phyloP scores from a whole-genome alignment of 2,113 vertebrate genomes.

The Procavia capensis region DNA sequence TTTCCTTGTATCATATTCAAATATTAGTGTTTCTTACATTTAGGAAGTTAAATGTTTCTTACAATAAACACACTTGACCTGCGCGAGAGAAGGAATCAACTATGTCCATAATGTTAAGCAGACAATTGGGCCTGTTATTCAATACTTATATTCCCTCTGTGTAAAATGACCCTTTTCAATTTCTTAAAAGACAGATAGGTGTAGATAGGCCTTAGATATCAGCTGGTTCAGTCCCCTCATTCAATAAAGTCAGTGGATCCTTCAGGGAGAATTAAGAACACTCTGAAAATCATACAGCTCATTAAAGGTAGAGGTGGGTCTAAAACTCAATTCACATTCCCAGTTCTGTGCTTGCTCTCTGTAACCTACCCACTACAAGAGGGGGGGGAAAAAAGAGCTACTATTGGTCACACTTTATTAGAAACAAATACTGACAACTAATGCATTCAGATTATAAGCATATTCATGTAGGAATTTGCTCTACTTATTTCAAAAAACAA shows the following conservation, averaged over 20 bases:
- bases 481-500: fast-evolving
- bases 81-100: not conserved
- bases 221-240: not conserved
- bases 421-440: fast-evolving
- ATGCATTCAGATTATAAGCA: not conserved
- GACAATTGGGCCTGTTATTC: fast-evolving
- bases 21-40: not conserved
- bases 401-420: too few relatives aligned
- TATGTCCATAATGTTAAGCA: fast-evolving
- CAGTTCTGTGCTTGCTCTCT: fast-evolving
- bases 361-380: too few relatives aligned
- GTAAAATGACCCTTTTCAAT: not conserved
- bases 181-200: not conserved
- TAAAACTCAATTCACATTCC: fast-evolving
- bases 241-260: not conserved
- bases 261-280: not conserved
- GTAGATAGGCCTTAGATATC: not conserved
- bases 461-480: too few relatives aligned
- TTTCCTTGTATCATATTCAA: not conserved
- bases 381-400: fast-evolving
- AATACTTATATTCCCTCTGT: fast-evolving
- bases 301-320: fast-evolving
- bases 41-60: not conserved
- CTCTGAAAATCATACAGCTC: fast-evolving
- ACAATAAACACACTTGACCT: not conserved